Conservation (phyloP, 2,113 vertebrate genomes). For the Myotis yumanensis region DNA sequence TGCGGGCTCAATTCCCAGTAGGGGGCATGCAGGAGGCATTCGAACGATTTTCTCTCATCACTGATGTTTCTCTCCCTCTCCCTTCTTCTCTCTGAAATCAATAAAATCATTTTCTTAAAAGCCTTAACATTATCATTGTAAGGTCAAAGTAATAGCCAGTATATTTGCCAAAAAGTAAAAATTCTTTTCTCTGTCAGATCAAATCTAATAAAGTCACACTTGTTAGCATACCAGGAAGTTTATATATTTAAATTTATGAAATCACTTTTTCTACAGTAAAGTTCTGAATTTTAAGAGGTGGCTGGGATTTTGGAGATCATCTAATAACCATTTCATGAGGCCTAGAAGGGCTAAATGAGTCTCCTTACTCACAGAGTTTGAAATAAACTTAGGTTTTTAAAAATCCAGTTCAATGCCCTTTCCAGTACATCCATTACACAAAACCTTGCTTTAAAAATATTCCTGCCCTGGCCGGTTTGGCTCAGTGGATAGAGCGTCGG, state of each 20-base stretch:
- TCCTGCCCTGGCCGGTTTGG: no score
- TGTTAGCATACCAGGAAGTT: not conserved
- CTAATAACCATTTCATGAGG: not conserved
- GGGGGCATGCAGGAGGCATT: no score
- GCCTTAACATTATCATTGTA: not conserved
- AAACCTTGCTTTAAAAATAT: not conserved
- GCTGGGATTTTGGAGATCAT: not conserved
- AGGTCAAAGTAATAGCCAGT: not conserved
- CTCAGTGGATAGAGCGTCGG: no score
- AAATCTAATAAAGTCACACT: not conserved
- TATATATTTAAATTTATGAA: slow-evolving; percentile 33
- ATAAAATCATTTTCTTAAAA: not conserved
- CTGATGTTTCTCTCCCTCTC: no score
- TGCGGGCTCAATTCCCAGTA: no score
- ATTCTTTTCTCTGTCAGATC: not conserved
- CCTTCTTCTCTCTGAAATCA: no score
- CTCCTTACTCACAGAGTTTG: not conserved
- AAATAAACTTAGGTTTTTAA: not conserved
- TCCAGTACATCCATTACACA: not conserved
- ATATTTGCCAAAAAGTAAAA: not conserved
- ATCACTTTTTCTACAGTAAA: not conserved
- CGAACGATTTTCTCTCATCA: no score
- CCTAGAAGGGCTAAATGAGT: not conserved
- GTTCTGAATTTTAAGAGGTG: not conserved
- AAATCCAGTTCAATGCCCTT: not conserved